Conservation (phyloP, 1,140 invertebrate genomes). For the Colletes gigas region DNA sequence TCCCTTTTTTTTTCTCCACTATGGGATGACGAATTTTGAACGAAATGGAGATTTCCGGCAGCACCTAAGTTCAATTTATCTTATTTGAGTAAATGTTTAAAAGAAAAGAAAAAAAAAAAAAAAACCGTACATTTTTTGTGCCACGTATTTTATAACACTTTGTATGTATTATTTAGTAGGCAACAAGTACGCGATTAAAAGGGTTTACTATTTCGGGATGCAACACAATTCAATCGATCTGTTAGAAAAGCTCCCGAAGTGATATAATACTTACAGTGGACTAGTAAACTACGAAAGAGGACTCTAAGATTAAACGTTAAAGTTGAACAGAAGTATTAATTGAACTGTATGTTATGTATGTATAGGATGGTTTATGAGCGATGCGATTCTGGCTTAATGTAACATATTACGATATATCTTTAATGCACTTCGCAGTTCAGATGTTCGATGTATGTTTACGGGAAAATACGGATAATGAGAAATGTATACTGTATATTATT, state of each 20-base stretch:
- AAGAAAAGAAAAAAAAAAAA: not conserved
- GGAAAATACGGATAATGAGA: constrained; percentile 65
- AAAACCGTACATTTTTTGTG: not conserved
- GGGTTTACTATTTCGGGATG: not conserved
- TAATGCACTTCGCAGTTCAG: constrained; percentile 58
- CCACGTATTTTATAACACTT: not conserved
- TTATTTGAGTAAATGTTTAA: not conserved
- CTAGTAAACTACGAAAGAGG: constrained; percentile 6
- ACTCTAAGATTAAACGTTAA: constrained; percentile 67
- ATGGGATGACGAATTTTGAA: not conserved
- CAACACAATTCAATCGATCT: not conserved
- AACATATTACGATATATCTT: constrained; percentile 72
- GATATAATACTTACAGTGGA: constrained; percentile 28
- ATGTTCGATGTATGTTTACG: constrained; percentile 68
- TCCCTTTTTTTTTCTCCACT: not conserved
- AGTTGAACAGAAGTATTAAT: constrained; percentile 77
- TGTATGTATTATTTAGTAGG: not conserved
- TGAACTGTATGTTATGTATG: constrained; percentile 76
- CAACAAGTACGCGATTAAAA: not conserved
- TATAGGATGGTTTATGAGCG: constrained; percentile 73
- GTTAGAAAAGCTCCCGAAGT: constrained; percentile 7
- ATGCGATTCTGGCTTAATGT: constrained; percentile 74
- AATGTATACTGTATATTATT: constrained; percentile 72
- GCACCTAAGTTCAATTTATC: not conserved
- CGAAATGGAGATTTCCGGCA: constrained; percentile 8